Conservation (phyloP, 2,888 invertebrate genomes). For the Idaea dimidiata region DNA sequence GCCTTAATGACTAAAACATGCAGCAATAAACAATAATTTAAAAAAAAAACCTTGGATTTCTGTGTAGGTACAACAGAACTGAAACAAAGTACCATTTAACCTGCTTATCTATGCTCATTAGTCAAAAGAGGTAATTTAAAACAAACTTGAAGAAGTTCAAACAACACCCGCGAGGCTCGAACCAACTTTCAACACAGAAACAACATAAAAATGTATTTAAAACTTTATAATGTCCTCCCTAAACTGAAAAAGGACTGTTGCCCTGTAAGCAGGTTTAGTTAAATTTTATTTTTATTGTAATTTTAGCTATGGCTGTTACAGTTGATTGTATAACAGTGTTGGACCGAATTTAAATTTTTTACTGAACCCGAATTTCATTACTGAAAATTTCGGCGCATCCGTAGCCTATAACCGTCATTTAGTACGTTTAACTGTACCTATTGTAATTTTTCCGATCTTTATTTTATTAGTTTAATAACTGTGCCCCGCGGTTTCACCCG, state of each 20-base stretch:
- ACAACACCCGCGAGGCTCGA: conserved; percentile 42
- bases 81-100: conserved; percentile 17
- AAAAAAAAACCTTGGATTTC: conserved; percentile 12
- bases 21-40: conserved; percentile 6
- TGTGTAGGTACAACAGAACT: background rate
- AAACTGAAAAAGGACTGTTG: conserved; percentile 43
- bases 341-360: background rate
- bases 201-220: conserved; percentile 51
- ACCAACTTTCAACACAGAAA: conserved; percentile 51
- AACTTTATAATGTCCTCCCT: conserved; percentile 53
- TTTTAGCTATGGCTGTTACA: conserved; percentile 16
- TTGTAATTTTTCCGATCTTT: no score
- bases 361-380: background rate
- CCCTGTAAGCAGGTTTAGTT: conserved; percentile 39
- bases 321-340: conserved; percentile 5
- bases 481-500: no score
- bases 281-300: conserved; percentile 35
- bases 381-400: background rate
- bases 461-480: no score
- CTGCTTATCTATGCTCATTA: conserved; percentile 29
- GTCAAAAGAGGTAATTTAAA: conserved; percentile 35
- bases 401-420: background rate
- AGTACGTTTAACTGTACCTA: background rate
- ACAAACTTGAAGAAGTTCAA: conserved; percentile 36
- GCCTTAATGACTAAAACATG: no score